phyloP scores from a whole-genome alignment of 2,888 invertebrate genomes.

The Drosophila mettleri region DNA sequence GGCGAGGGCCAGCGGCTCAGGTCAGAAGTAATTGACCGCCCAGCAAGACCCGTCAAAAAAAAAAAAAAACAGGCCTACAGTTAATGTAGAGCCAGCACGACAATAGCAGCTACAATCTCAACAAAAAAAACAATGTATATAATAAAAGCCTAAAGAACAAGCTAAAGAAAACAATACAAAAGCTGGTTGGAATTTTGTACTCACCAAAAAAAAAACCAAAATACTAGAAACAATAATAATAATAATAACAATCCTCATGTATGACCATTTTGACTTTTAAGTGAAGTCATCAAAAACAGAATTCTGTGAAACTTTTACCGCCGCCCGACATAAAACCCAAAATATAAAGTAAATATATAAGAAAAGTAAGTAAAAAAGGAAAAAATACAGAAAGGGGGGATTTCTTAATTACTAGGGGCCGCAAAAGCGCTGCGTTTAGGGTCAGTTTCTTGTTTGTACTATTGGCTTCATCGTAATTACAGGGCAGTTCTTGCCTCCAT shows the following conservation, averaged over 20 bases:
- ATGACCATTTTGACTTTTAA: slow-evolving; percentile 73
- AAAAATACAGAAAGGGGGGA: slow-evolving; percentile 52
- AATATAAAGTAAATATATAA: slow-evolving; percentile 29
- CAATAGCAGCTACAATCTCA: slow-evolving; percentile 28
- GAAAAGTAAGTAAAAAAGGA: slow-evolving; percentile 15
- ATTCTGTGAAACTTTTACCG: slow-evolving; percentile 74
- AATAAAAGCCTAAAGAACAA: slow-evolving; percentile 33
- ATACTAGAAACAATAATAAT: slow-evolving; percentile 67
- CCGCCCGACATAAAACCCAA: slow-evolving; percentile 58
- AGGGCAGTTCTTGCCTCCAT: slow-evolving; percentile 62
- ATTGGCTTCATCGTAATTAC: slow-evolving; percentile 79
- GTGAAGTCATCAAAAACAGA: slow-evolving; percentile 82
- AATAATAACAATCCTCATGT: slow-evolving; percentile 57
- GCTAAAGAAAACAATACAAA: slow-evolving; percentile 22
- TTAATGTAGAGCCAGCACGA: slow-evolving; percentile 63
- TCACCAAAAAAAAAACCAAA: slow-evolving; percentile 2
- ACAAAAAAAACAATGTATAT: slow-evolving; percentile 17
- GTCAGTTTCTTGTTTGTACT: slow-evolving; percentile 63
- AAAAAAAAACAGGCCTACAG: slow-evolving; percentile 52
- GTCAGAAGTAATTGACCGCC: slow-evolving; percentile 78
- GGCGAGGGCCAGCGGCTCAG: slow-evolving; percentile 35
- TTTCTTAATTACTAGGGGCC: slow-evolving; percentile 76
- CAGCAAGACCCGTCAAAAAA: slow-evolving; percentile 48
- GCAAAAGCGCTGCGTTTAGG: slow-evolving; percentile 62
- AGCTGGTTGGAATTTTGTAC: slow-evolving; percentile 45